Percentiles rank a stretch among this genome's conserved stretches.
Evolutionary conservation across 2,113 vertebrate species (phyloP).

Genomic region (Nesospiza acunhae): DNA sequence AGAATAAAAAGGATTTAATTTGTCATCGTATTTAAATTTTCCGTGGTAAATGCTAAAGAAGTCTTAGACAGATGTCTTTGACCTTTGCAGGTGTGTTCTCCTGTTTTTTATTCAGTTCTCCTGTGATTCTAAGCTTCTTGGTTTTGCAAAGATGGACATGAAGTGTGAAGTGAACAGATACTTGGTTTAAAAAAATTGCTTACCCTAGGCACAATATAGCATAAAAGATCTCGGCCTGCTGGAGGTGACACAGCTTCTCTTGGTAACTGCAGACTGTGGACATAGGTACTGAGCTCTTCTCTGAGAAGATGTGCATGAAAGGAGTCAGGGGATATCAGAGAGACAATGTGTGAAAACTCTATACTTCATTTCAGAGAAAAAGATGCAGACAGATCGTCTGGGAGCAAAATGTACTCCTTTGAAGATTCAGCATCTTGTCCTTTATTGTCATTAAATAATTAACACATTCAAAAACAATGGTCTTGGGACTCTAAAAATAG

Average conservation of each 20-base stretch:
- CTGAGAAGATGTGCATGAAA: neutral
- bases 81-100: neutral
- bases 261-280: neutral
- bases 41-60: neutral
- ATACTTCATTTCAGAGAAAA: neutral
- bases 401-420: neutral
- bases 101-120: neutral
- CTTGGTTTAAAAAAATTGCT: slow-evolving; percentile 2
- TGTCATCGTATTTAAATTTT: neutral
- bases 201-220: neutral
- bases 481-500: neutral
- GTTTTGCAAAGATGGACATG: neutral
- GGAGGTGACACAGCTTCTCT: neutral
- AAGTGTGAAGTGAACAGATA: neutral
- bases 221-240: neutral
- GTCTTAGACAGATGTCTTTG: neutral
- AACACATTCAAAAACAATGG: neutral
- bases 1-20: neutral
- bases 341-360: neutral
- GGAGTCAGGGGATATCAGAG: neutral
- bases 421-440: neutral
- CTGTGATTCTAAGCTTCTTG: neutral
- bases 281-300: neutral
- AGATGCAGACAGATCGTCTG: neutral
- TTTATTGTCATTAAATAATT: neutral